Evolutionary conservation across 2,888 invertebrate species (phyloP).

Genomic region (Heliconius erato): DNA sequence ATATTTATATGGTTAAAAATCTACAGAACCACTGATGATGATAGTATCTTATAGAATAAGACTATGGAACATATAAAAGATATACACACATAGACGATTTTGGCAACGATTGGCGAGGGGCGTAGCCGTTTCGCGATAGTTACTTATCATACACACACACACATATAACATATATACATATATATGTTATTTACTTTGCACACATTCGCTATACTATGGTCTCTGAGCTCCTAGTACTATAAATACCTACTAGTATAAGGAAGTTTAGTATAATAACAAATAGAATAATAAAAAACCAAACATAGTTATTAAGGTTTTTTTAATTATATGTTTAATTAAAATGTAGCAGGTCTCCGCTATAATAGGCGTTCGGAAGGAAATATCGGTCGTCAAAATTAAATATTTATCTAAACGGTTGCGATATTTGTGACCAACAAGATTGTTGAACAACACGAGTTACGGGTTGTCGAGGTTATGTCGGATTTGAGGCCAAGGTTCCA

Average conservation of each 20-base stretch:
- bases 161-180: constrained; percentile 26
- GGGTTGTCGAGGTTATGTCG: constrained; percentile 71
- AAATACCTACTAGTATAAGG: constrained; percentile 48
- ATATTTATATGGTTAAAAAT: background rate
- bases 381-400: constrained; percentile 49
- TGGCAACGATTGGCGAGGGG: constrained; percentile 78
- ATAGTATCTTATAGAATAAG: constrained; percentile 2
- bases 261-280: constrained; percentile 4
- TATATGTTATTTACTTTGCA: constrained; percentile 37
- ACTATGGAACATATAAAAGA: constrained; percentile 38
- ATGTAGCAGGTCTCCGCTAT: constrained; percentile 23
- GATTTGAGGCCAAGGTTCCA: constrained; percentile 82
- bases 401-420: constrained; percentile 69
- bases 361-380: constrained; percentile 49
- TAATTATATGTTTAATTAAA: constrained; percentile 9
- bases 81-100: constrained; percentile 69
- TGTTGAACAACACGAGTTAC: constrained; percentile 70
- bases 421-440: constrained; percentile 77
- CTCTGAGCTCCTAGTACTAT: constrained; percentile 68
- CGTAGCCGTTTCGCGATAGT: constrained; percentile 73
- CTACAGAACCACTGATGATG: constrained; percentile 34
- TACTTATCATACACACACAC: constrained; percentile 41
- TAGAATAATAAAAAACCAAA: background rate
- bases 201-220: constrained; percentile 54
- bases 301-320: background rate